These are phyloP conservation scores for Zhuqinia jingwanae DNA, from an alignment of 2,888 invertebrate genomes.

Conservation along the genomic window DNA sequence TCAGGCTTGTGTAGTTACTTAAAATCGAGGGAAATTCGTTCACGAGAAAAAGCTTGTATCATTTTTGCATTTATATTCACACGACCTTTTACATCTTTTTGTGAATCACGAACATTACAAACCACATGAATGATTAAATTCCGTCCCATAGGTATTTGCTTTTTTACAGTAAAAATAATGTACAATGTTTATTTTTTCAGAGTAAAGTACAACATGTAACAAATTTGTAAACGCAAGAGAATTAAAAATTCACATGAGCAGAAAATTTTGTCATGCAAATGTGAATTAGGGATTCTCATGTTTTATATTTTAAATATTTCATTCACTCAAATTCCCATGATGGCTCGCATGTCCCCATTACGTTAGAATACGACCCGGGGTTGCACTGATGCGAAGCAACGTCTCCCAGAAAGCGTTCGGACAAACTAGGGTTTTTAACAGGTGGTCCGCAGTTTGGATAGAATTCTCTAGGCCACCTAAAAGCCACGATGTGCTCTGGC, in stretches of 20 bases:
- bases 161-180: too few relatives aligned
- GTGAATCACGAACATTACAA: too few relatives aligned
- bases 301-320: background rate
- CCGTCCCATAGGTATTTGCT: too few relatives aligned
- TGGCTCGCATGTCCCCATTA: slow-evolving; percentile 41
- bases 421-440: background rate
- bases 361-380: slow-evolving; percentile 33
- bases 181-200: too few relatives aligned
- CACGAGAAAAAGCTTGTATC: too few relatives aligned
- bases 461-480: slow-evolving; percentile 35
- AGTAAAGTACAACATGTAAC: too few relatives aligned
- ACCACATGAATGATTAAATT: too few relatives aligned
- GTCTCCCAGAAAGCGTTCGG: slow-evolving; percentile 34
- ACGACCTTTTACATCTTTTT: too few relatives aligned
- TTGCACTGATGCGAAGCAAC: slow-evolving; percentile 34
- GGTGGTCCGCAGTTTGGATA: slow-evolving; percentile 47
- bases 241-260: background rate
- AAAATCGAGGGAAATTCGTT: too few relatives aligned
- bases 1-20: too few relatives aligned
- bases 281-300: background rate
- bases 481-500: slow-evolving; percentile 21
- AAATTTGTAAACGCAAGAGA: too few relatives aligned
- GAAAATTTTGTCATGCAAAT: background rate
- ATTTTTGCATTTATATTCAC: too few relatives aligned
- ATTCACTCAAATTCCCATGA: slow-evolving; percentile 50